Evolutionary conservation across 2,888 invertebrate species (phyloP).

Genomic region (Drosophila acutilabella): DNA sequence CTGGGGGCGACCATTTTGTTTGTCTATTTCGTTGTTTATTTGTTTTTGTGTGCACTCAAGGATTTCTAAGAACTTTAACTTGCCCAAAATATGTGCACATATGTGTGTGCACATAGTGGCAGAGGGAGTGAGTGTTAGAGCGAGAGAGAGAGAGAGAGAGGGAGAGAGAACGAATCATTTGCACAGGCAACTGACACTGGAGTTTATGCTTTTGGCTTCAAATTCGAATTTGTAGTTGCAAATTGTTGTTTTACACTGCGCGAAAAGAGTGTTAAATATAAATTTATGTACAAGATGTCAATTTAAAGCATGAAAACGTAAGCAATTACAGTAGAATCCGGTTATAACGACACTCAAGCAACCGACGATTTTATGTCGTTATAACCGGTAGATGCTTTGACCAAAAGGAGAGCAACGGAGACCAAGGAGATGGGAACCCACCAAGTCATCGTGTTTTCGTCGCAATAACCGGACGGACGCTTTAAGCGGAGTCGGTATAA

Average conservation of each 20-base stretch:
- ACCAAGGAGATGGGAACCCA: too few species aligned
- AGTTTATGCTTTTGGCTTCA: conserved; percentile 36
- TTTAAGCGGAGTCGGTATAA: too few species aligned
- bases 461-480: too few species aligned
- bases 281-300: too few species aligned
- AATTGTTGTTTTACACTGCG: conserved; percentile 13
- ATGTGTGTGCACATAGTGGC: conserved; percentile 36
- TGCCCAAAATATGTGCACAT: conserved; percentile 72
- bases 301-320: too few species aligned
- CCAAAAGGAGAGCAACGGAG: too few species aligned
- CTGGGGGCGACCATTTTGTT: conserved; percentile 60
- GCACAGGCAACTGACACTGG: conserved; percentile 33
- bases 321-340: too few species aligned
- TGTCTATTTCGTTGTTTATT: conserved; percentile 82
- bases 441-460: too few species aligned
- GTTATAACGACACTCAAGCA: too few species aligned
- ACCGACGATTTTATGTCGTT: too few species aligned
- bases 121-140: background rate
- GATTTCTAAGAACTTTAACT: conserved; percentile 84
- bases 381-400: too few species aligned
- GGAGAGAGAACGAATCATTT: conserved; percentile 31
- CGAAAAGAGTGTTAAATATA: background rate
- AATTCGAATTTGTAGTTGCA: conserved; percentile 41
- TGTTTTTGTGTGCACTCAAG: conserved; percentile 84
- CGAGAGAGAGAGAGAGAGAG: background rate